These are phyloP conservation scores for Aldabrachelys gigantea DNA, from an alignment of 2,113 vertebrate species.

Conservation along the genomic window DNA sequence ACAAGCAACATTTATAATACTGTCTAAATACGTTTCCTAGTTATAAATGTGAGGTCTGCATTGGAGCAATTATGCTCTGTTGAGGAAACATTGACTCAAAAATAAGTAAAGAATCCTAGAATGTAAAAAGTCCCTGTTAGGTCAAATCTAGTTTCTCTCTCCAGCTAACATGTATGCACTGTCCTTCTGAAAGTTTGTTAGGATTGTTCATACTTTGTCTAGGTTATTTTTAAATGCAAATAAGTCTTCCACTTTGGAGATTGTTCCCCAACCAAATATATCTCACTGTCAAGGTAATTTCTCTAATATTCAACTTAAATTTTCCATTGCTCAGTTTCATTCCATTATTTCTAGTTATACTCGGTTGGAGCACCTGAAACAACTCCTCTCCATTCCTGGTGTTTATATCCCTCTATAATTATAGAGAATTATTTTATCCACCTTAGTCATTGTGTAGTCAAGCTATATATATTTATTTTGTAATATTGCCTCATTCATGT, in stretches of 20 bases:
- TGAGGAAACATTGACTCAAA: not conserved
- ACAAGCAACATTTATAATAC: not conserved
- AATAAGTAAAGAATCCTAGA: not conserved
- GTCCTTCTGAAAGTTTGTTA: not conserved
- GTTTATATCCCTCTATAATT: not conserved
- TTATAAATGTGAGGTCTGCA: not conserved
- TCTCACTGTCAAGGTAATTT: not conserved
- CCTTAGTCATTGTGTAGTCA: not conserved
- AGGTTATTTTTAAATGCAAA: not conserved
- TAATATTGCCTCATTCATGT: not conserved
- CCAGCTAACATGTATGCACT: not conserved
- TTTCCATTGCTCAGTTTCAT: slow-evolving; percentile 2
- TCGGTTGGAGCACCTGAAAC: not conserved
- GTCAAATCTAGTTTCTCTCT: not conserved
- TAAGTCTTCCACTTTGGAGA: not conserved
- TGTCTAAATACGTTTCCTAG: not conserved
- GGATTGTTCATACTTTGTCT: not conserved
- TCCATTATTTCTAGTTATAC: not conserved
- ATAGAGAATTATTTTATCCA: not conserved
- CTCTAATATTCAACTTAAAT: not conserved
- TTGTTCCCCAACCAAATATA: not conserved
- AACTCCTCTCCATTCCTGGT: not conserved
- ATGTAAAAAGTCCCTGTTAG: not conserved
- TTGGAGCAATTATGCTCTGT: not conserved
- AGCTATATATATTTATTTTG: not conserved